Conservation (phyloP, 2,113 vertebrate genomes). For the Percina caprodes region DNA sequence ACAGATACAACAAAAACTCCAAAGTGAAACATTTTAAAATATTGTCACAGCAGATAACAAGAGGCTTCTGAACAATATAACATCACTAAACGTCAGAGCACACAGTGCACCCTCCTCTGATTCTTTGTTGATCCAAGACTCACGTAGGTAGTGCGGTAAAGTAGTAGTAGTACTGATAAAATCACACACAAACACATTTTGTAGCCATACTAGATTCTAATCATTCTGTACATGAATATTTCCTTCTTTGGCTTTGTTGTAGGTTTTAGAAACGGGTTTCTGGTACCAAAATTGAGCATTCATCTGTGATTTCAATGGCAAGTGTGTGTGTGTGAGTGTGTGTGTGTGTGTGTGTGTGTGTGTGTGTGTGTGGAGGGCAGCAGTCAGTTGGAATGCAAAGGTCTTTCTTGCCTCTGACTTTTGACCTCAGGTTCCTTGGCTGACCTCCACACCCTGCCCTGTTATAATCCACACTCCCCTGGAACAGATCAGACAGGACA, state of each 20-base stretch:
- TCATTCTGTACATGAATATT: constrained; percentile 32
- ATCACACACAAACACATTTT: constrained; percentile 34
- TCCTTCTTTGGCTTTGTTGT: constrained; percentile 53
- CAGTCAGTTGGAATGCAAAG: constrained; percentile 79
- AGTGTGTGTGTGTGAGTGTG: constrained; percentile 31
- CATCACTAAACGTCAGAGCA: constrained; percentile 35
- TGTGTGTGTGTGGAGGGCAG: constrained; percentile 47
- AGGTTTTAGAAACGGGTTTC: constrained; percentile 10
- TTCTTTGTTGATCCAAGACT: constrained; percentile 61
- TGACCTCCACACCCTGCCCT: constrained; percentile 78
- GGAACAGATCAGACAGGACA: constrained; percentile 62
- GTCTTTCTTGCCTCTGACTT: constrained; percentile 78
- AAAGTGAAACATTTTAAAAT: constrained; percentile 19
- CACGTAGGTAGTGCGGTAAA: neutral
- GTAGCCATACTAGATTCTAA: constrained; percentile 26
- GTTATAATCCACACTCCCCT: constrained; percentile 76
- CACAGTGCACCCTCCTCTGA: constrained; percentile 22
- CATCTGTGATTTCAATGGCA: constrained; percentile 2
- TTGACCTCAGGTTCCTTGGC: constrained; percentile 71
- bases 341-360: constrained; percentile 30
- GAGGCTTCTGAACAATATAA: constrained; percentile 47
- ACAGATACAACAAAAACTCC: neutral
- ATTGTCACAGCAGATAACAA: constrained; percentile 38
- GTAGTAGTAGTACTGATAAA: constrained; percentile 49
- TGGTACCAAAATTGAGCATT: constrained; percentile 34